phyloP scores from a whole-genome alignment of 2,113 vertebrate species.

The Myiozetetes cayanensis region DNA sequence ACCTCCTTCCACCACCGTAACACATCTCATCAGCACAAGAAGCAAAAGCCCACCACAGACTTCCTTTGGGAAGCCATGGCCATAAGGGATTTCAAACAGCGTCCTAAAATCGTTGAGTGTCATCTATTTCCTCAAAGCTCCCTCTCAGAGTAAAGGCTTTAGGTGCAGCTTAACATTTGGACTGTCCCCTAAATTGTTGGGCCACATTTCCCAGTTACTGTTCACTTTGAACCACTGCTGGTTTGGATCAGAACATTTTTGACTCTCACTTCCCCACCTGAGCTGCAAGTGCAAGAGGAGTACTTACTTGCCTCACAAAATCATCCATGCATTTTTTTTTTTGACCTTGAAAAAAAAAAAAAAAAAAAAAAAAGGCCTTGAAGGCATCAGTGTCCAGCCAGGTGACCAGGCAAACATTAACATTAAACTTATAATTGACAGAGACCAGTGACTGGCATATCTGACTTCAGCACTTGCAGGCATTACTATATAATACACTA shows the following conservation, averaged over 20 bases:
- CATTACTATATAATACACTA: neutral
- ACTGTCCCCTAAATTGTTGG: neutral
- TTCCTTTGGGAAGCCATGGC: neutral
- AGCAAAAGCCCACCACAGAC: neutral
- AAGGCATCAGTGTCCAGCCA: neutral
- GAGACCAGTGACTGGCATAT: neutral
- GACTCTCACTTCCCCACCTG: neutral
- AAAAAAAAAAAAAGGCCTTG: neutral
- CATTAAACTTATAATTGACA: neutral
- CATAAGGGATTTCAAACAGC: neutral
- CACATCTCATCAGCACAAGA: neutral
- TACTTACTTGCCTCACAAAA: neutral
- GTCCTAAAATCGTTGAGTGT: neutral
- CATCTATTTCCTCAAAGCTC: neutral
- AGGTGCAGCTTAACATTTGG: neutral
- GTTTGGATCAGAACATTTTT: neutral
- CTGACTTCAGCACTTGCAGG: neutral
- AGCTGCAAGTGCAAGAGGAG: neutral
- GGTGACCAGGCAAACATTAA: neutral
- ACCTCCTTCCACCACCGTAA: neutral
- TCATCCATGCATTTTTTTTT: neutral
- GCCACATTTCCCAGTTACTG: neutral
- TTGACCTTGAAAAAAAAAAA: neutral
- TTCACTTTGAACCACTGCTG: neutral
- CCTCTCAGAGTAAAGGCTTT: neutral